Evolutionary conservation across 2,888 invertebrate genomes (phyloP), one percentile per base, ranked within the genome.

Genomic region (Sepioteuthis lessoniana): DNA sequence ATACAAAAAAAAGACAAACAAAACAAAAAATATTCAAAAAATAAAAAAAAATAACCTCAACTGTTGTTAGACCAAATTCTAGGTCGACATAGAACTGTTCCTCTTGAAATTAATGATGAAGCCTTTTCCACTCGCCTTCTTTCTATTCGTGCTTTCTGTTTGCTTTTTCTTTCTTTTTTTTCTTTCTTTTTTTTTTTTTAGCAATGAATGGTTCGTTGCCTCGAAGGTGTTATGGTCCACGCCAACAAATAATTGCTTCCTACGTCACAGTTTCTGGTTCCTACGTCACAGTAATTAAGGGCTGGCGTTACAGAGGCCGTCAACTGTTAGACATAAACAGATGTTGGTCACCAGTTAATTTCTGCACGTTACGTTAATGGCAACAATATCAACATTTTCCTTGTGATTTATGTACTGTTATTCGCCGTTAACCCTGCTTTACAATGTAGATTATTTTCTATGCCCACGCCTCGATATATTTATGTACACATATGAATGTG

Each of bases 271-370:
- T 76, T n/a, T n/a, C n/a, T 35, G 76, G n/a, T 13, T 76, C 76
- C 76, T 76, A 76, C 76, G 76, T 76, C 76, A 76, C 76, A 76
- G 76, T n/a, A 76, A 76, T 76, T 76, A 76, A 76, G 76, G 76
- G 76, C 76, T 76, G 76, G n/a, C 76, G 76, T 35, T 76, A 76
- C n/a, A 76, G 76, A n/a, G 13, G 76, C 76, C n/a, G 76, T 76
- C 76, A 16, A 35, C 76, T n/a, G 76, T 76, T 76, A 76, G 76
- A n/a, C 76, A 76, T 76, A 76, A 76, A 76, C 76, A n/a, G n/a
- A 76, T n/a, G n/a, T n/a, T 76, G 76, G 16, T 76, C 76, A n/a
- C 16, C 76, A 76, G n/a, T 76, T 76, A 76, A 76, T 76, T 35
- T 76, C 76, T 35, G 1, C n/a, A 35, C n/a, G n/a, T 76, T 76